A percentile compares a stretch with the other conserved stretches of the same genome.
These are phyloP conservation scores for Drosophila kanekoi DNA, from an alignment of 2,888 invertebrate genomes.

Conservation along the genomic window DNA sequence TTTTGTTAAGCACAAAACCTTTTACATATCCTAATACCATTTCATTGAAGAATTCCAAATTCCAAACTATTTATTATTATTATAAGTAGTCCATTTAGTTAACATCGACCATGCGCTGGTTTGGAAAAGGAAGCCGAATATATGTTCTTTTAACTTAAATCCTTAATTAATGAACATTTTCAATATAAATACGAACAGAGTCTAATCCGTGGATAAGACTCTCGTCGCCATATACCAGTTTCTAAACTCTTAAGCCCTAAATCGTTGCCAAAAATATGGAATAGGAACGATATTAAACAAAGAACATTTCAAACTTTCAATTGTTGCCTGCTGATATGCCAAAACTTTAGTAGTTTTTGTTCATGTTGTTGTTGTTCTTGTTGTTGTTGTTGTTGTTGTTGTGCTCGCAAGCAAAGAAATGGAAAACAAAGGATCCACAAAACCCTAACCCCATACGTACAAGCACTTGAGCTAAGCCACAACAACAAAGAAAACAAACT, in stretches of 20 bases:
- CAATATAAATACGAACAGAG: too few relatives aligned
- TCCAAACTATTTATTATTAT: too few relatives aligned
- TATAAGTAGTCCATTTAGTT: too few relatives aligned
- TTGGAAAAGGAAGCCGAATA: too few relatives aligned
- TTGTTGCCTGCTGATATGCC: conserved; percentile 23
- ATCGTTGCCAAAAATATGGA: conserved; percentile 21
- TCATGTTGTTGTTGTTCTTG: too few relatives aligned
- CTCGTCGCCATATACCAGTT: too few relatives aligned
- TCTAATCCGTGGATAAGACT: too few relatives aligned
- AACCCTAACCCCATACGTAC: conserved; percentile 23
- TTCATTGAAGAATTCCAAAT: too few relatives aligned
- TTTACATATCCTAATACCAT: too few relatives aligned
- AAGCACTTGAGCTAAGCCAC: conserved; percentile 39
- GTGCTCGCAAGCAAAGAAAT: conserved; percentile 36
- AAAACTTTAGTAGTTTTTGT: conserved; percentile 14
- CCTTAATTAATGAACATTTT: too few relatives aligned
- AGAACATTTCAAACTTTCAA: conserved; percentile 25
- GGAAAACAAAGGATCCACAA: conserved; percentile 48
- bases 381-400: conserved; percentile 10
- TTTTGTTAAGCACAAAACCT: neutral
- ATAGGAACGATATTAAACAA: conserved; percentile 29
- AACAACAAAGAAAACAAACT: conserved; percentile 21
- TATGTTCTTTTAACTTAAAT: too few relatives aligned
- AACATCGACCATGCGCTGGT: too few relatives aligned
- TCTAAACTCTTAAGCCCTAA: neutral